Conservation (phyloP, 2,113 vertebrate genomes). For the Bujurquina vittata region DNA sequence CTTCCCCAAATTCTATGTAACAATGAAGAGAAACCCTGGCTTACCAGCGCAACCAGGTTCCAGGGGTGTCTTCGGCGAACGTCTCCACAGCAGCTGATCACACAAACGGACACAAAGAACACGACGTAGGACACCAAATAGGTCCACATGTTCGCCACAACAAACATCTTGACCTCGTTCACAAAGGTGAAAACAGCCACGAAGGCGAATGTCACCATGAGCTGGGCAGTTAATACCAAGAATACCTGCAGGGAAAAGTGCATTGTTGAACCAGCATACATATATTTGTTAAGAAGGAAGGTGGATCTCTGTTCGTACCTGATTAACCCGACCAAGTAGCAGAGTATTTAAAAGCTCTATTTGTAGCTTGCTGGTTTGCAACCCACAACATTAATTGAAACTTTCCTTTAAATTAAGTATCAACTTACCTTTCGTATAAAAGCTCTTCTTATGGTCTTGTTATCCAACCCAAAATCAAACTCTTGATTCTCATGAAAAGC, state of each 20-base stretch:
- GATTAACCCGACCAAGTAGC: not conserved
- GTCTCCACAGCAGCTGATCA: conserved; percentile 93
- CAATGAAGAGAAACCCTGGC: not conserved
- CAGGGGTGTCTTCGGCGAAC: conserved; percentile 91
- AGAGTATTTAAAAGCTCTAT: not conserved
- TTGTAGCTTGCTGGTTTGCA: not conserved
- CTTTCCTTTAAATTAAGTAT: not conserved
- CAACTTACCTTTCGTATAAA: conserved; percentile 69
- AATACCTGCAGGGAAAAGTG: conserved; percentile 82
- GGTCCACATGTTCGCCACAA: conserved; percentile 84
- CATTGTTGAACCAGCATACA: not conserved
- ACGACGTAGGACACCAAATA: conserved; percentile 90
- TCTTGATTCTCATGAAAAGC: conserved; percentile 63
- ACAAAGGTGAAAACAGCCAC: conserved; percentile 92
- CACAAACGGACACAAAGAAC: conserved; percentile 88
- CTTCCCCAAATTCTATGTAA: not conserved
- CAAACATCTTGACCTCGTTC: conserved; percentile 81
- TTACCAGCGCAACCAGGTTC: conserved; percentile 92
- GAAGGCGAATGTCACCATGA: conserved; percentile 88
- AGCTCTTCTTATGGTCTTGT: conserved; percentile 67
- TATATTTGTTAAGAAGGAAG: not conserved
- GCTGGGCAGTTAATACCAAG: conserved; percentile 91
- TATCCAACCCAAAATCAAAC: conserved; percentile 65
- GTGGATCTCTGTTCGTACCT: not conserved
- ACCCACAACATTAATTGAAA: not conserved